A percentile compares a stretch with the other conserved stretches of the same genome.
phyloP scores from a whole-genome alignment of 2,888 invertebrate species.

The Cabera pusaria region DNA sequence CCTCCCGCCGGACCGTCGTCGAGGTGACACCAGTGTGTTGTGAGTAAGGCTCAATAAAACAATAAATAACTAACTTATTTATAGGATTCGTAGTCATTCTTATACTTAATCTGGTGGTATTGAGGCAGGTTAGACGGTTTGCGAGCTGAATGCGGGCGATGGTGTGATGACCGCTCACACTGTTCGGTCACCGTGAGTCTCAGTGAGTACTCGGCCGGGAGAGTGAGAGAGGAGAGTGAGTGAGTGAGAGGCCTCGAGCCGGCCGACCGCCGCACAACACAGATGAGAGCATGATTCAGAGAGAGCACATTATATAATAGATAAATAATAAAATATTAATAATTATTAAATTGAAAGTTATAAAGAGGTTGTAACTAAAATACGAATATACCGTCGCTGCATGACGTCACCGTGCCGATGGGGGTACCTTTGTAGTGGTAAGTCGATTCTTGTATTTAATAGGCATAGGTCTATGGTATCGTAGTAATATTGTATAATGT shows the following conservation, averaged over 20 bases:
- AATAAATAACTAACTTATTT: slow-evolving; percentile 46
- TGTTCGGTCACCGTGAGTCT: slow-evolving; percentile 30
- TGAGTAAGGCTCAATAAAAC: slow-evolving; percentile 47
- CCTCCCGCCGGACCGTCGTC: slow-evolving; percentile 33
- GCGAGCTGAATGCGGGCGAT: slow-evolving; percentile 31
- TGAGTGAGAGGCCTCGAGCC: too few relatives aligned
- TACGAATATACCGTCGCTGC: slow-evolving; percentile 67
- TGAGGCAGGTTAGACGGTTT: slow-evolving; percentile 35
- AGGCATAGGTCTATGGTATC: slow-evolving; percentile 72
- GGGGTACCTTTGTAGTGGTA: slow-evolving; percentile 66
- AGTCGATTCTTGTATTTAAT: slow-evolving; percentile 78
- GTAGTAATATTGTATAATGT: slow-evolving; percentile 78
- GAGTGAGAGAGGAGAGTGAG: too few relatives aligned
- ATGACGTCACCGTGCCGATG: slow-evolving; percentile 56
- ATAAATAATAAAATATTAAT: slow-evolving; percentile 62
- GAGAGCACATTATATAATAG: slow-evolving; percentile 68
- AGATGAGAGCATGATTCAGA: slow-evolving; percentile 60
- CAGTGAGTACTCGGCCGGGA: slow-evolving; percentile 6
- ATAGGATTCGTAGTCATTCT: slow-evolving; percentile 38
- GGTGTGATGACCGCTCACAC: slow-evolving; percentile 29
- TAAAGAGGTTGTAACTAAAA: slow-evolving; percentile 79
- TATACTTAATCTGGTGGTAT: slow-evolving; percentile 32
- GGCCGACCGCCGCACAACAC: too few relatives aligned
- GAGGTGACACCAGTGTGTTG: slow-evolving; percentile 43
- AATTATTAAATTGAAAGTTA: slow-evolving; percentile 67